Base-by-base conservation (phyloP, 2,797 vertebrate species). In the Phylloscopus collybita region DNA sequence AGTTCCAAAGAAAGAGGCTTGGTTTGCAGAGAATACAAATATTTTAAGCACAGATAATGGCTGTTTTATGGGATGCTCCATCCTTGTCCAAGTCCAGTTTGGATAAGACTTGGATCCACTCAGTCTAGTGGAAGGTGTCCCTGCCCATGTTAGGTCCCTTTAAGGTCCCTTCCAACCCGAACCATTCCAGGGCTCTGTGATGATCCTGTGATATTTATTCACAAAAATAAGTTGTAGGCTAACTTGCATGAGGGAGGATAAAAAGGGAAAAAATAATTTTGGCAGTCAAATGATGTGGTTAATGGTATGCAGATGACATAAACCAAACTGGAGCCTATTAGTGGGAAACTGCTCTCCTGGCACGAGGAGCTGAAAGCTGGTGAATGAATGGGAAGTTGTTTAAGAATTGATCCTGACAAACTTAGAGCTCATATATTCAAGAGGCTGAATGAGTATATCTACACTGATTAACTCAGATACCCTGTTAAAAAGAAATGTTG, bases 401-500 rank as follows among this genome's bases (percentile, higher is more conserved):
- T 72, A 60, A 74, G 44, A 61, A 80, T 62, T 88, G 85, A 88
- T 88, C 72, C 51, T 89, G 75, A 79, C 34, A 74, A 82, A 88
- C 54, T 49, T 59, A 56, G 65, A 80, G 53, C 59, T 69, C 16
- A 1, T 90, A 36, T 65, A 42, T 80, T 74, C 44, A 74, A 88
- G 59, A 65, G 40, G 14, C 47, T 56, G 87, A 78, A 86, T 84
- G 78, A 70, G 11, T 94, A 16, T 74, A 91, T 75, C 76, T 62
- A 72, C 73, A 59, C 62, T 60, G 65, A 79, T 96, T 95, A 89
- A 94, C 79, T 74, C 57, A 54, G 75, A 65, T 71, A 49, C 11
- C 22, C 42, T 54, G 42, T 78, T 96, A 89, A 81, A 91, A 93
- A 93, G 83, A 92, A 92, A 86, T 75, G 51, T 73, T 75, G 70